These are phyloP conservation scores for Cololabis saira DNA, from an alignment of 2,113 vertebrate species.

Conservation along the genomic window DNA sequence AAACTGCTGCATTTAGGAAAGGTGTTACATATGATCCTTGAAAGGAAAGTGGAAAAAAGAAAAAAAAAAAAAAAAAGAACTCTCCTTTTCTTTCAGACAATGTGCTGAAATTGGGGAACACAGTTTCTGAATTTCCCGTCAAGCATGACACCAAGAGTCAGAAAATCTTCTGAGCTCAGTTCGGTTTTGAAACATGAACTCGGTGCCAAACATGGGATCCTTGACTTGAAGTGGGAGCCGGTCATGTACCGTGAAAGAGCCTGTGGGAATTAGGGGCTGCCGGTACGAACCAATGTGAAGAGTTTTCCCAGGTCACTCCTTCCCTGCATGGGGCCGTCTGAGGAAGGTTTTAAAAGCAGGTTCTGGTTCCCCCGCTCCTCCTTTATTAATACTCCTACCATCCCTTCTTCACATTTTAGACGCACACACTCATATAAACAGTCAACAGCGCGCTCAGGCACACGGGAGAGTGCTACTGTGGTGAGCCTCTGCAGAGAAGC, in stretches of 20 bases:
- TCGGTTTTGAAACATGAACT: conserved; percentile 7
- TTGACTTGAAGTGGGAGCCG: conserved; percentile 5
- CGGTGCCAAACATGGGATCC: conserved; percentile 13
- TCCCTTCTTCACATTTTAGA: conserved; percentile 25
- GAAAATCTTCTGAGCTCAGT: conserved; percentile 13
- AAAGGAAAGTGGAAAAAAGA: conserved; percentile 22
- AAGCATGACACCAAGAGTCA: conserved; percentile 18
- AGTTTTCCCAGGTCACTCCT: conserved; percentile 69
- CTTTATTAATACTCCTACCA: conserved; percentile 52
- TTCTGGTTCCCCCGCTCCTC: conserved; percentile 69
- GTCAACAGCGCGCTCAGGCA: conserved; percentile 21
- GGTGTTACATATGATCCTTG: conserved; percentile 53
- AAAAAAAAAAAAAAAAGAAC: conserved; percentile 23
- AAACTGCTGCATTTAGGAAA: conserved; percentile 26
- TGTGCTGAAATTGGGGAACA: conserved; percentile 11
- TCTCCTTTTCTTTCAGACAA: conserved; percentile 12
- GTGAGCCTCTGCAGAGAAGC: conserved; percentile 19
- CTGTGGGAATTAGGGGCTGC: conserved; percentile 45
- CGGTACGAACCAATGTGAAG: conserved; percentile 50
- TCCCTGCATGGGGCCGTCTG: conserved; percentile 73
- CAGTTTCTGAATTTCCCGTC: conserved; percentile 25
- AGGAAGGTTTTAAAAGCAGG: conserved; percentile 71
- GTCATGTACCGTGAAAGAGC: conserved; percentile 1
- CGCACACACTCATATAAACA: conserved; percentile 40
- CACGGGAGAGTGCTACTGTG: background rate